phyloP scores from a whole-genome alignment of 2,888 invertebrate species.

The Napeogenes sylphis region DNA sequence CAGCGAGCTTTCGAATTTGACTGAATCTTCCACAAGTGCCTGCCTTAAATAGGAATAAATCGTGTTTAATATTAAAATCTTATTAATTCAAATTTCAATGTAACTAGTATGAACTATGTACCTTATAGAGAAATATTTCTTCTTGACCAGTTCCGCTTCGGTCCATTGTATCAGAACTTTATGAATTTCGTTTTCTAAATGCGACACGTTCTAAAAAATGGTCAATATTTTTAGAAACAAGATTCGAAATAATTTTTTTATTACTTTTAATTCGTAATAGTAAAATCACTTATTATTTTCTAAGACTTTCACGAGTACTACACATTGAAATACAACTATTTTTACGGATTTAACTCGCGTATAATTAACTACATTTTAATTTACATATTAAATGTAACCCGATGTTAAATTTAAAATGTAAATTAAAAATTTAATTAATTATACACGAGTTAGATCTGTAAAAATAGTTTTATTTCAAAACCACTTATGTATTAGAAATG shows the following conservation, averaged over 20 bases:
- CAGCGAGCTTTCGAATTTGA: constrained; percentile 85
- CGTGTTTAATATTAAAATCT: not conserved
- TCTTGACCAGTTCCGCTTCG: constrained; percentile 87
- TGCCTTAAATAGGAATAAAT: constrained; percentile 51
- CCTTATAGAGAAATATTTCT: constrained; percentile 85
- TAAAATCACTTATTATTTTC: too few relatives aligned
- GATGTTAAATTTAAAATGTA: too few relatives aligned
- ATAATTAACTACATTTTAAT: too few relatives aligned
- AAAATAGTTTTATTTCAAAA: too few relatives aligned
- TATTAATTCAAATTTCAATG: not conserved
- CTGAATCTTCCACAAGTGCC: constrained; percentile 82
- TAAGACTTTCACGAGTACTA: too few relatives aligned
- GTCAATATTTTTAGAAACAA: not conserved
- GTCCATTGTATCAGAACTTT: constrained; percentile 88
- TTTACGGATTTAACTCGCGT: too few relatives aligned
- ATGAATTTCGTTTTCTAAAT: constrained; percentile 89
- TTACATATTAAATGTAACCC: too few relatives aligned
- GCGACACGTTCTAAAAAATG: constrained; percentile 76
- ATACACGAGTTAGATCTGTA: too few relatives aligned
- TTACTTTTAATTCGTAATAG: not conserved
- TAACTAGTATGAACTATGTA: constrained; percentile 34
- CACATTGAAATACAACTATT: too few relatives aligned
- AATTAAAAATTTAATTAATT: too few relatives aligned
- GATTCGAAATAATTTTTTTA: not conserved
- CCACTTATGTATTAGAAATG: too few relatives aligned